Conservation (phyloP, 2,888 invertebrate species). For the Diarsia brunnea region DNA sequence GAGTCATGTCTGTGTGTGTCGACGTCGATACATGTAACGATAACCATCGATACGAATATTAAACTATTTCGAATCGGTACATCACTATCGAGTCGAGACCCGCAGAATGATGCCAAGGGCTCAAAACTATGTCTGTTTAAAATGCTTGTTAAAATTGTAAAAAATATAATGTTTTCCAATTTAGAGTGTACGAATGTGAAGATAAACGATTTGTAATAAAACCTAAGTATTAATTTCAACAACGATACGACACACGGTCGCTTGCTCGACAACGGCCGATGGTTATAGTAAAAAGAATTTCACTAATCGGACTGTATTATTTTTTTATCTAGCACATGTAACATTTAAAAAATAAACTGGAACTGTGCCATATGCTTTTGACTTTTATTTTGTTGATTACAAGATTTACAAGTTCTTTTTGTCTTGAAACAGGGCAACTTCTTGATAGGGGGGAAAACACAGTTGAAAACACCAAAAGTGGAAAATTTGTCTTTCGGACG, state of each 20-base stretch:
- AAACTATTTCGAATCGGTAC: slow-evolving; percentile 32
- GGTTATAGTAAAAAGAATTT: slow-evolving; percentile 81
- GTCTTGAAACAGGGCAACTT: too few species aligned
- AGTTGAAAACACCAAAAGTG: too few species aligned
- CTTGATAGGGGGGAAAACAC: too few species aligned
- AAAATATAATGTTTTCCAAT: slow-evolving; percentile 84
- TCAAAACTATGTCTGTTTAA: slow-evolving; percentile 77
- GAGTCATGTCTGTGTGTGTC: slow-evolving; percentile 60
- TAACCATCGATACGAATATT: slow-evolving; percentile 36
- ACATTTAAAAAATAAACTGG: slow-evolving; percentile 89
- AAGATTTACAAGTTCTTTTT: too few species aligned
- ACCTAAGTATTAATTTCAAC: slow-evolving; percentile 70
- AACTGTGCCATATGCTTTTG: slow-evolving; percentile 88
- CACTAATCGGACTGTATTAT: slow-evolving; percentile 90
- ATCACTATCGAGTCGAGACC: slow-evolving; percentile 49
- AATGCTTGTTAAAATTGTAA: slow-evolving; percentile 87
- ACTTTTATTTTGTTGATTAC: slow-evolving; percentile 64
- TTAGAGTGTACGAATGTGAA: slow-evolving; percentile 78
- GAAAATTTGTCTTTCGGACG: too few species aligned
- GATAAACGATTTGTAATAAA: slow-evolving; percentile 71
- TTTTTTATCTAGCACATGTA: slow-evolving; percentile 90
- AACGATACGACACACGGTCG: slow-evolving; percentile 69
- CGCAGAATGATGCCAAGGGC: slow-evolving; percentile 63
- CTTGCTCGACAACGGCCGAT: slow-evolving; percentile 62
- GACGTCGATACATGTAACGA: slow-evolving; percentile 43